phyloP scores from a whole-genome alignment of 1,140 invertebrate genomes.

The Zaprionus lachaisei region DNA sequence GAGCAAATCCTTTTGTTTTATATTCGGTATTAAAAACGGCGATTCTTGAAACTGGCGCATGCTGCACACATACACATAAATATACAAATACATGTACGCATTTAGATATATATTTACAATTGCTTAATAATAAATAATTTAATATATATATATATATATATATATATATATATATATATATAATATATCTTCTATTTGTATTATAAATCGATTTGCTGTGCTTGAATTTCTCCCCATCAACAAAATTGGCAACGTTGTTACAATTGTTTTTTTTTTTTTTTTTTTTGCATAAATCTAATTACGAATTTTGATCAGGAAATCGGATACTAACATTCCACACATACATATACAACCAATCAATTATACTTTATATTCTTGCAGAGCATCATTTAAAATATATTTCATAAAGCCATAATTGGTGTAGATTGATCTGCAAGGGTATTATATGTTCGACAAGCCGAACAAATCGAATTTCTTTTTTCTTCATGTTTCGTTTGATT shows the following conservation, averaged over 20 bases:
- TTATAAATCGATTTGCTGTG: conserved; percentile 53
- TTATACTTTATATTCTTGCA: conserved; percentile 25
- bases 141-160: conserved; percentile 47
- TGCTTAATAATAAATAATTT: conserved; percentile 68
- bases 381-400: conserved; percentile 4
- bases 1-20: conserved; percentile 42
- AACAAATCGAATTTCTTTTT: conserved; percentile 1
- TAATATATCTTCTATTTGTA: conserved; percentile 44
- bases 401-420: not conserved
- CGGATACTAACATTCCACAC: conserved; percentile 8
- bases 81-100: conserved; percentile 40
- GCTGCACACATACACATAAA: conserved; percentile 34
- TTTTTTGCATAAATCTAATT: conserved; percentile 49
- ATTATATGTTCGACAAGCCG: conserved; percentile 28
- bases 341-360: conserved; percentile 45
- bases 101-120: conserved; percentile 54
- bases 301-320: conserved; percentile 43
- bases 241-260: conserved; percentile 71
- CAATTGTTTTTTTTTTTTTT: conserved; percentile 48
- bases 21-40: conserved; percentile 43
- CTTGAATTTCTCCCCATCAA: conserved; percentile 48
- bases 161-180: conserved; percentile 55
- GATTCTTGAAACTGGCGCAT: conserved; percentile 47
- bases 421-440: conserved; percentile 20
- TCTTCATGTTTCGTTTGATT: conserved; percentile 1